These are phyloP conservation scores for Periparus ater DNA, from an alignment of 2,797 vertebrate species.

Conservation along the genomic window DNA sequence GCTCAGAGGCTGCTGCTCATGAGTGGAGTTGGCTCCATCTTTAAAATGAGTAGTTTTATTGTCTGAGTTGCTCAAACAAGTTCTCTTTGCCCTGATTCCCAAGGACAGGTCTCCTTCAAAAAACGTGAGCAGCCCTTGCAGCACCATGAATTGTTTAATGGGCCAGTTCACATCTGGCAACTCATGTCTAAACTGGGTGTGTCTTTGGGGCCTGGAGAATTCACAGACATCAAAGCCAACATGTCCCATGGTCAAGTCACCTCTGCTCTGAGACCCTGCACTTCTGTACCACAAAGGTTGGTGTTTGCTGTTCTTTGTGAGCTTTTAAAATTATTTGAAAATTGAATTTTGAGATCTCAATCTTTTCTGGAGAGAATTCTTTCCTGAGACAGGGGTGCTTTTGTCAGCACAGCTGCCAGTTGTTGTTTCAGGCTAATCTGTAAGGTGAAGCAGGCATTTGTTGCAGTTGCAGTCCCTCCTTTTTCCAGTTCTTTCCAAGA, in stretches of 20 bases:
- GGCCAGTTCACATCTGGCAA: not conserved
- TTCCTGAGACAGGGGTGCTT: not conserved
- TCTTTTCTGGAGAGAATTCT: not conserved
- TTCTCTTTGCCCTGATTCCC: not conserved
- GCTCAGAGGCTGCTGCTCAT: not conserved
- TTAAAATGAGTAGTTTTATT: not conserved
- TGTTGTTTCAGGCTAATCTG: not conserved
- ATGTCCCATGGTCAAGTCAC: accelerated
- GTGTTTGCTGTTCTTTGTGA: not conserved
- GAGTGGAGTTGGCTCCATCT: not conserved
- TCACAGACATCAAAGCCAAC: not conserved
- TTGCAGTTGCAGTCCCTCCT: not conserved
- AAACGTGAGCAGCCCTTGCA: not conserved
- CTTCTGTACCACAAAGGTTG: not conserved
- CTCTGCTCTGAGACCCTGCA: not conserved
- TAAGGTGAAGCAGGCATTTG: not conserved
- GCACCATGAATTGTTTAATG: accelerated
- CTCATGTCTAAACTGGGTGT: not conserved
- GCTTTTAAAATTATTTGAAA: not conserved
- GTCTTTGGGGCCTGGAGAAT: not conserved
- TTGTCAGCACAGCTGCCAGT: not conserved
- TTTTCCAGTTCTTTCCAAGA: not conserved
- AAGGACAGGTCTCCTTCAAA: not conserved
- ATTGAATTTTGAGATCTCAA: not conserved
- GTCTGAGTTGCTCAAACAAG: not conserved